Percentiles rank a stretch among this genome's conserved stretches.
phyloP scores from a whole-genome alignment of 1,140 invertebrate genomes.

The Orussus abietinus region DNA sequence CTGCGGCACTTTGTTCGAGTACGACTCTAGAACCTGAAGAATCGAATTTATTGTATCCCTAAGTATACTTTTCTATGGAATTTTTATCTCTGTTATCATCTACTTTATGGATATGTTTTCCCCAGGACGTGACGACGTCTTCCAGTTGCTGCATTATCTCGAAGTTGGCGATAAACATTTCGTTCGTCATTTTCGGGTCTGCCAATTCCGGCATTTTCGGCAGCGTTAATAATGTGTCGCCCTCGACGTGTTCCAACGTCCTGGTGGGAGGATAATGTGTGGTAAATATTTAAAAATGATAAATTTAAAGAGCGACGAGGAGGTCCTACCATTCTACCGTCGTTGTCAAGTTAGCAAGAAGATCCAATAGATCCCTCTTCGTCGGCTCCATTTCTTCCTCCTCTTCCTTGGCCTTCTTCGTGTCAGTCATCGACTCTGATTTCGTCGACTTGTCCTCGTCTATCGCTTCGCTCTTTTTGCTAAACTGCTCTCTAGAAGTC shows the following conservation, averaged over 20 bases:
- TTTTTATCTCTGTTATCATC: conserved; percentile 8
- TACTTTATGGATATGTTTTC: conserved; percentile 64
- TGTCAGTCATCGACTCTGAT: conserved; percentile 8
- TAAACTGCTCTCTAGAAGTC: no score
- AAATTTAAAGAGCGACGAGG: background rate
- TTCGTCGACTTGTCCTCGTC: conserved; percentile 12
- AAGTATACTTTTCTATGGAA: background rate
- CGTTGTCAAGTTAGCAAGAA: conserved; percentile 37
- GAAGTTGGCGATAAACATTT: conserved; percentile 48
- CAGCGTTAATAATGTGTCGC: conserved; percentile 62
- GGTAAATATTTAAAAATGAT: no score
- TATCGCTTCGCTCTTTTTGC: conserved; percentile 12
- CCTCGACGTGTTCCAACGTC: conserved; percentile 66
- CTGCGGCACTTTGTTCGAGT: conserved; percentile 47
- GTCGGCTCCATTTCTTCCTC: conserved; percentile 27
- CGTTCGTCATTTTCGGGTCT: conserved; percentile 49
- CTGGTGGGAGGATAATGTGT: no score
- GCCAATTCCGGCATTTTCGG: conserved; percentile 55
- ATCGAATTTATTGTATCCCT: conserved; percentile 4
- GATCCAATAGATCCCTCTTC: conserved; percentile 35
- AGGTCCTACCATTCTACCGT: conserved; percentile 35
- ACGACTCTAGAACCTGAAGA: conserved; percentile 33
- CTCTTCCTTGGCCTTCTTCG: conserved; percentile 18
- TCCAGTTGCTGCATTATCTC: conserved; percentile 58
- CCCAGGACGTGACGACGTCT: conserved; percentile 62